Conservation (phyloP, 2,888 invertebrate species). For the Netelia virgata region DNA sequence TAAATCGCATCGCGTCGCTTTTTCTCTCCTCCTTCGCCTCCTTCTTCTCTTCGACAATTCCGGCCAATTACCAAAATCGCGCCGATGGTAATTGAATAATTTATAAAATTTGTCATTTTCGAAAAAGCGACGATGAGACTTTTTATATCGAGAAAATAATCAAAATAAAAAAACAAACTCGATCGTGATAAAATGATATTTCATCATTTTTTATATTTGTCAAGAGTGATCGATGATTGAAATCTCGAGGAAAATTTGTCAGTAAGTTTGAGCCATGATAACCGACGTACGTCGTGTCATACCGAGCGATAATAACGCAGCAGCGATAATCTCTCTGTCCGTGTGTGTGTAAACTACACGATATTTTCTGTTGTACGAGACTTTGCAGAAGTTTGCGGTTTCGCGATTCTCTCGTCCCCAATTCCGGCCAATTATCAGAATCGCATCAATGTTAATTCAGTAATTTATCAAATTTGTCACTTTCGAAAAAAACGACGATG, state of each 20-base stretch:
- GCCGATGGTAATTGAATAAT: no score
- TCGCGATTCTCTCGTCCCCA: conserved; percentile 12
- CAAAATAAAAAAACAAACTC: neutral
- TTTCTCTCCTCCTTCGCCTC: neutral
- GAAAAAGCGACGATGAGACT: no score
- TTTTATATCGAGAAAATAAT: conserved; percentile 2
- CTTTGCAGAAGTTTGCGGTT: conserved; percentile 30
- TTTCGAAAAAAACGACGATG: no score
- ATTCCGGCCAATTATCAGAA: no score
- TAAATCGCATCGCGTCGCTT: conserved; percentile 1
- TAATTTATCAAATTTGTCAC: no score
- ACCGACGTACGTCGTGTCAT: neutral
- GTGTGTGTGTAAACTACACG: conserved; percentile 13
- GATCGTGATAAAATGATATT: neutral
- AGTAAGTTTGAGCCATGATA: neutral
- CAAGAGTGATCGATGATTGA: neutral
- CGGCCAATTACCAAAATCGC: no score
- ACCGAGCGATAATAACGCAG: neutral
- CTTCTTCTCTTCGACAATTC: no score
- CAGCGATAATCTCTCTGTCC: no score
- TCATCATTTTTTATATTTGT: neutral
- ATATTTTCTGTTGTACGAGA: conserved; percentile 19
- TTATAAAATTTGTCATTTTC: no score
- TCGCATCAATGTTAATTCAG: no score
- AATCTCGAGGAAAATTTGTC: neutral